A percentile compares a stretch with the other conserved stretches of the same genome.
These are phyloP conservation scores for Cosmopolites sordidus DNA, from an alignment of 2,888 invertebrate species.

Conservation along the genomic window DNA sequence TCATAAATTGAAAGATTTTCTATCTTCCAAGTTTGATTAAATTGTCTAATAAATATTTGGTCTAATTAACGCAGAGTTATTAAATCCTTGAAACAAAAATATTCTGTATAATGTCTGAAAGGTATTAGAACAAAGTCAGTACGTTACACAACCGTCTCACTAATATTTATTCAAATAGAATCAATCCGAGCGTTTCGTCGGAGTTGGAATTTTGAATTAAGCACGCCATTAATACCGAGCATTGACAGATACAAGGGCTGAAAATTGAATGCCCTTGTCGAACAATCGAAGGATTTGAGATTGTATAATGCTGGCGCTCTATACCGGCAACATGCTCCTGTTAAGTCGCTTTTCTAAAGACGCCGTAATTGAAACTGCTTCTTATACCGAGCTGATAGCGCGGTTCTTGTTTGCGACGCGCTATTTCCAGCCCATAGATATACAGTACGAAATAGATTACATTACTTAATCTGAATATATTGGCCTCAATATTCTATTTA, in stretches of 20 bases:
- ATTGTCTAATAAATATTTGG: too few species aligned
- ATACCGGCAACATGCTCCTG: conserved; percentile 45
- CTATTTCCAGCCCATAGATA: conserved; percentile 17
- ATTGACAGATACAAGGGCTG: conserved; percentile 32
- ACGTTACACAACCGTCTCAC: too few species aligned
- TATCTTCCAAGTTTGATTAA: too few species aligned
- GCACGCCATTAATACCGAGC: conserved; percentile 32
- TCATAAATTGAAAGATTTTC: too few species aligned
- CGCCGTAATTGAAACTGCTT: conserved; percentile 46
- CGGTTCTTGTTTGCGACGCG: conserved; percentile 34
- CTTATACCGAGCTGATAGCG: conserved; percentile 25
- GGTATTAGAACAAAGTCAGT: too few species aligned
- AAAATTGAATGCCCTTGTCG: conserved; percentile 32
- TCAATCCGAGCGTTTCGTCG: not conserved
- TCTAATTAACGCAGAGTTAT: too few species aligned
- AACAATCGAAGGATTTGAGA: conserved; percentile 48
- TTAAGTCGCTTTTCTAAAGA: conserved; percentile 46
- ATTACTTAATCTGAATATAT: too few species aligned
- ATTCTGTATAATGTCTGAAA: too few species aligned
- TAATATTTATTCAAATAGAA: not conserved
- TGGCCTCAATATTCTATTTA: too few species aligned
- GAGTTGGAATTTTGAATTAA: conserved; percentile 23
- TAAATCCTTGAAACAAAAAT: too few species aligned
- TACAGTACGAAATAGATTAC: not conserved
- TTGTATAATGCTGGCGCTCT: conserved; percentile 44